Conservation (phyloP, 2,888 invertebrate species). For the Hypomecis atomaria region DNA sequence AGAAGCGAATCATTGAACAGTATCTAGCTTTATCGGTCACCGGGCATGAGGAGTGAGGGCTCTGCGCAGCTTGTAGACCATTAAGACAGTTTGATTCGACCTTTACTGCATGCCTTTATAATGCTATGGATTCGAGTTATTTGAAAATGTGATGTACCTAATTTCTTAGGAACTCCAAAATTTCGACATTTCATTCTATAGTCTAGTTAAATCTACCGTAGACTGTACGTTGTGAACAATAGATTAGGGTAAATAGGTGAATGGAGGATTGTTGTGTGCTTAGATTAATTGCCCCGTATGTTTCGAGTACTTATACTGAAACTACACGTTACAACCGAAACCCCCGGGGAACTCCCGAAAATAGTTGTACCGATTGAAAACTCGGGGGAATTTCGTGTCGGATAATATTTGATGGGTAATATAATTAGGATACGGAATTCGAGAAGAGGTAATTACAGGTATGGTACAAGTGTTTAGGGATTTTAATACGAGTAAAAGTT, state of each 20-base stretch:
- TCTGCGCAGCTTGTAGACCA: too few relatives aligned
- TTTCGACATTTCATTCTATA: background rate
- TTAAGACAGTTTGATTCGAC: too few relatives aligned
- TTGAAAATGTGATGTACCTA: too few relatives aligned
- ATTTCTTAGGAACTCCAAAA: too few relatives aligned
- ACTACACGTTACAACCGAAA: constrained; percentile 4
- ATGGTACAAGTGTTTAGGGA: too few relatives aligned
- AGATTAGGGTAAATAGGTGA: constrained; percentile 30
- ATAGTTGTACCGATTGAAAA: constrained; percentile 9
- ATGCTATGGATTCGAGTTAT: too few relatives aligned
- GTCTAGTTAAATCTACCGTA: background rate
- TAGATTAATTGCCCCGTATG: constrained; percentile 26
- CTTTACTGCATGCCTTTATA: too few relatives aligned
- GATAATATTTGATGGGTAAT: background rate
- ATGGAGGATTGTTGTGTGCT: constrained; percentile 25
- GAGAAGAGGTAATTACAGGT: too few relatives aligned
- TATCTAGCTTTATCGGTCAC: too few relatives aligned
- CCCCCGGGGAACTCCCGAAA: background rate
- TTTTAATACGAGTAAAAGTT: too few relatives aligned
- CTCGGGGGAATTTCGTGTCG: constrained; percentile 1
- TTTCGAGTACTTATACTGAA: constrained; percentile 12
- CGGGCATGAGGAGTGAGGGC: too few relatives aligned
- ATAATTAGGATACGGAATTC: background rate
- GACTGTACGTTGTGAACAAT: constrained; percentile 26
- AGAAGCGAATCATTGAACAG: too few relatives aligned